Evolutionary conservation across 2,888 invertebrate genomes (phyloP).

Genomic region (Lypha dubia): DNA sequence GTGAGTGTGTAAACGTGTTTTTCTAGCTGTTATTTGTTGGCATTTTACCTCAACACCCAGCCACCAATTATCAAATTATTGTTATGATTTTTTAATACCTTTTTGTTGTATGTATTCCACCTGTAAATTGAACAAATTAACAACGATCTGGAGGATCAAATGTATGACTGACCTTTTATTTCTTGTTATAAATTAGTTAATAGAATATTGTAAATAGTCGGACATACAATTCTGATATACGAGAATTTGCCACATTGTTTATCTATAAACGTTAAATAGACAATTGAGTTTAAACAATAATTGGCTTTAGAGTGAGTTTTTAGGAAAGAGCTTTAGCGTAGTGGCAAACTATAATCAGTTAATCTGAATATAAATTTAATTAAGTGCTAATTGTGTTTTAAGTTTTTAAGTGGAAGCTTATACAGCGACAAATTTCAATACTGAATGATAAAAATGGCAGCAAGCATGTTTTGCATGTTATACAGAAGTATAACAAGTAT

Average conservation of each 20-base stretch:
- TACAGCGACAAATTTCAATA: too few relatives aligned
- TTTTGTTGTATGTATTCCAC: slow-evolving; percentile 53
- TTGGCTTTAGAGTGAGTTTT: too few relatives aligned
- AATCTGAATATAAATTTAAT: too few relatives aligned
- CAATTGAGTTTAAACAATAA: background rate
- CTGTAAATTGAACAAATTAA: slow-evolving; percentile 39
- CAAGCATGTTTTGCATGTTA: too few relatives aligned
- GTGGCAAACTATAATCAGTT: too few relatives aligned
- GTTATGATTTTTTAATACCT: slow-evolving; percentile 50
- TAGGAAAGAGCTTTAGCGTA: too few relatives aligned
- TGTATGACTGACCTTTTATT: slow-evolving; percentile 53
- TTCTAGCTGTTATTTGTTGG: slow-evolving; percentile 24
- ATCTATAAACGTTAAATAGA: background rate
- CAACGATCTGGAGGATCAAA: slow-evolving; percentile 42
- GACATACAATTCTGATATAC: background rate
- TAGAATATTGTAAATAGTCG: background rate
- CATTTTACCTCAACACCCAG: slow-evolving; percentile 8
- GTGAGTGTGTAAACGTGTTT: background rate
- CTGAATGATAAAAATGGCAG: too few relatives aligned
- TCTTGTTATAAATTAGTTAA: slow-evolving; percentile 18
- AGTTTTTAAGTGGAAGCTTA: too few relatives aligned
- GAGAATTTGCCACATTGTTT: background rate
- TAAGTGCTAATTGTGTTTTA: too few relatives aligned
- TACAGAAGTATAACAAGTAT: too few relatives aligned
- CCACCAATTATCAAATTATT: slow-evolving; percentile 61